Conservation (phyloP, 2,797 vertebrate species). For the Urocyon cinereoargenteus region DNA sequence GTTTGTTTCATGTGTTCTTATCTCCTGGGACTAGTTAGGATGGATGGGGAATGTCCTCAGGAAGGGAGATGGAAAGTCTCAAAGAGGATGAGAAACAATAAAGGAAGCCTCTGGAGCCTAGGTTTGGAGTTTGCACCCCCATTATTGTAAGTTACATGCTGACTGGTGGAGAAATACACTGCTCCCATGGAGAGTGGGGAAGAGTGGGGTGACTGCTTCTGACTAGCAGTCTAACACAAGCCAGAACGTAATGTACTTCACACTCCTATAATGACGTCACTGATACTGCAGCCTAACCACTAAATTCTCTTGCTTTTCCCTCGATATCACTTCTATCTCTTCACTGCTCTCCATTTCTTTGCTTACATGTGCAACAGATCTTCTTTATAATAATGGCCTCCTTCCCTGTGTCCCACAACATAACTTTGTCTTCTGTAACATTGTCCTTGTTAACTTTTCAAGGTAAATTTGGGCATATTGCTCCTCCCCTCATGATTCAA, state of each 20-base stretch:
- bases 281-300: not conserved
- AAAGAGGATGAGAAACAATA: not conserved
- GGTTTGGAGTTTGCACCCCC: not conserved
- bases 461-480: not conserved
- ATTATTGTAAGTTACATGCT: not conserved
- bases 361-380: not conserved
- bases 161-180: not conserved
- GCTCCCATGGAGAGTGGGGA: not conserved
- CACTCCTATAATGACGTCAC: not conserved
- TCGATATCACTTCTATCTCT: not conserved
- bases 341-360: not conserved
- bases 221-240: not conserved
- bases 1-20: not conserved
- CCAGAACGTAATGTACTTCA: not conserved
- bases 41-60: not conserved
- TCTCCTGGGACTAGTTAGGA: not conserved
- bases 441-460: not conserved
- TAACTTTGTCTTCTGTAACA: not conserved
- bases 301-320: not conserved
- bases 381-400: not conserved
- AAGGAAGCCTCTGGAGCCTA: not conserved
- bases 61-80: too few species aligned
- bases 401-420: not conserved
- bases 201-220: not conserved
- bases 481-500: not conserved